Evolutionary conservation across 2,113 vertebrate species (phyloP).

Genomic region (Istiophorus platypterus): DNA sequence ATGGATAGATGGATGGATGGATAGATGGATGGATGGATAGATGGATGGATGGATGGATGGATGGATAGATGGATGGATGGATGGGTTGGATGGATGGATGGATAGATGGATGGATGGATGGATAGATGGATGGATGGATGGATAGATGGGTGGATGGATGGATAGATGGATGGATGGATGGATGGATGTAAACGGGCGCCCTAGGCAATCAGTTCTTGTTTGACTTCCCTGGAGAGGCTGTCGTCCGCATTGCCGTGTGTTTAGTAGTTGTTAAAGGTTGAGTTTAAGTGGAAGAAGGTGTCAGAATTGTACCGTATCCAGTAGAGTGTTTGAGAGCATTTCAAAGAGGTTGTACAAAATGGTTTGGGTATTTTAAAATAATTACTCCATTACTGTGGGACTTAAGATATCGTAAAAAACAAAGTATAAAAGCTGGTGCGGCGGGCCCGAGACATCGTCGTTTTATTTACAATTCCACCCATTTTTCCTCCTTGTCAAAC

Average conservation of each 20-base stretch:
- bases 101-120: not conserved
- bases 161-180: constrained; percentile 87
- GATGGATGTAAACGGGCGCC: not conserved
- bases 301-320: too few species aligned
- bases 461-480: not conserved
- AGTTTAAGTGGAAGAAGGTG: not conserved
- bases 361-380: too few species aligned
- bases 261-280: not conserved
- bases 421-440: too few species aligned
- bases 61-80: not conserved
- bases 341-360: too few species aligned
- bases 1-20: not conserved
- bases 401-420: too few species aligned
- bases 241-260: not conserved
- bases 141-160: not conserved
- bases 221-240: not conserved
- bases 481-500: not conserved
- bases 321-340: not conserved
- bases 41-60: not conserved
- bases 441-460: not conserved
- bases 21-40: not conserved
- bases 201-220: not conserved
- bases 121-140: not conserved
- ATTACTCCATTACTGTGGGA: not conserved
- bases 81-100: not conserved